phyloP scores from a whole-genome alignment of 2,797 vertebrate genomes.

The Anabacerthia variegaticeps region DNA sequence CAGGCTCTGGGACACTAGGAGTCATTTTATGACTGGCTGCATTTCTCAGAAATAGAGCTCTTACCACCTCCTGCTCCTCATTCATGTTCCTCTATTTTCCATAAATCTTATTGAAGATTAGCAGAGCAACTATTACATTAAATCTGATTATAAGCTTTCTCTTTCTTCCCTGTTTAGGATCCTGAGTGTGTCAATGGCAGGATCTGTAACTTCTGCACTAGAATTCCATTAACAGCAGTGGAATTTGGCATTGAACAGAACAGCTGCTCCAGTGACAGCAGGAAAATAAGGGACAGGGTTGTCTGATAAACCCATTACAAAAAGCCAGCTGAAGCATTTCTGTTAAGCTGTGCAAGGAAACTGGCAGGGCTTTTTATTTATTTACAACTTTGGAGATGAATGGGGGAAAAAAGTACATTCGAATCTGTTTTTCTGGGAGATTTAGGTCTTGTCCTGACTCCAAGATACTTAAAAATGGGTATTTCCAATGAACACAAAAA shows the following conservation, averaged over 20 bases:
- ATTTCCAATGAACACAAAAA: neutral
- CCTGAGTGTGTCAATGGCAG: neutral
- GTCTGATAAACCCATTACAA: neutral
- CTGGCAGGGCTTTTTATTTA: neutral
- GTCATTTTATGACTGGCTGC: neutral
- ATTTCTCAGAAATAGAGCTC: neutral
- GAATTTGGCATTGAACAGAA: neutral
- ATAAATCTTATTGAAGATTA: neutral
- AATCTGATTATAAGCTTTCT: neutral
- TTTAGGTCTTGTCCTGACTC: neutral
- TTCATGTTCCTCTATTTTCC: neutral
- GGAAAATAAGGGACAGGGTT: neutral
- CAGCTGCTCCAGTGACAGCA: neutral
- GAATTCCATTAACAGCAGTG: neutral
- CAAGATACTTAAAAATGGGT: neutral
- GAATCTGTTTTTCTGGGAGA: neutral
- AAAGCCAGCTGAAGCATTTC: neutral
- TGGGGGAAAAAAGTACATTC: neutral
- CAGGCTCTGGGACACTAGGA: neutral
- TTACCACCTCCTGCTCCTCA: neutral
- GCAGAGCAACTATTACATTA: neutral
- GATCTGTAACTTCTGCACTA: neutral
- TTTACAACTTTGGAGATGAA: neutral
- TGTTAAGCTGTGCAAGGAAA: neutral
- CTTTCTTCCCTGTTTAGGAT: neutral